These are phyloP conservation scores for Eulemur albifrons DNA, from an alignment of 2,797 vertebrate genomes.

Conservation along the genomic window DNA sequence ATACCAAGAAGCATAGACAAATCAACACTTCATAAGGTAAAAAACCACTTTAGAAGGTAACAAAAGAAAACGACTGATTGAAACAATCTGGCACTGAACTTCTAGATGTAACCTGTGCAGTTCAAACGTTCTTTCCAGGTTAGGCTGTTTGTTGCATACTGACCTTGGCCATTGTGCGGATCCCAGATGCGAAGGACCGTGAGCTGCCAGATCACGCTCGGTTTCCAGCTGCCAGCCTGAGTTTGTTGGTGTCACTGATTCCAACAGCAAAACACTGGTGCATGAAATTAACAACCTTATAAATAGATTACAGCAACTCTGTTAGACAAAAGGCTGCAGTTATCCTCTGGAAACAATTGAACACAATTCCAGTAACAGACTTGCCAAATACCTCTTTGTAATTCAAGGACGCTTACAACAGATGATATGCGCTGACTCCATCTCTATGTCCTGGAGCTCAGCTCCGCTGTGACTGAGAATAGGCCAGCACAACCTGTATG, in stretches of 20 bases:
- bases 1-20: background rate
- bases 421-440: too few species aligned
- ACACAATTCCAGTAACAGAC: background rate
- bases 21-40: background rate
- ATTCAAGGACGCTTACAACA: background rate
- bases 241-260: background rate
- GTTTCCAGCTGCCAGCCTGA: background rate
- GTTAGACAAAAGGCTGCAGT: background rate
- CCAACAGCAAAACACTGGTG: background rate
- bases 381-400: background rate
- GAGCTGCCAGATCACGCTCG: background rate
- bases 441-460: background rate
- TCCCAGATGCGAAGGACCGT: accelerated
- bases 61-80: background rate
- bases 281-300: background rate
- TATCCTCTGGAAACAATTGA: background rate
- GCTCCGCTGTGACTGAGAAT: accelerated
- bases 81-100: background rate
- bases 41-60: background rate
- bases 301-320: background rate
- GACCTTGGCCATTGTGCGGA: accelerated
- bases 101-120: background rate
- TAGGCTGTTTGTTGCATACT: accelerated
- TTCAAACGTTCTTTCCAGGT: accelerated
- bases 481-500: accelerated